phyloP scores from a whole-genome alignment of 2,113 vertebrate genomes.

The Cariama cristata region DNA sequence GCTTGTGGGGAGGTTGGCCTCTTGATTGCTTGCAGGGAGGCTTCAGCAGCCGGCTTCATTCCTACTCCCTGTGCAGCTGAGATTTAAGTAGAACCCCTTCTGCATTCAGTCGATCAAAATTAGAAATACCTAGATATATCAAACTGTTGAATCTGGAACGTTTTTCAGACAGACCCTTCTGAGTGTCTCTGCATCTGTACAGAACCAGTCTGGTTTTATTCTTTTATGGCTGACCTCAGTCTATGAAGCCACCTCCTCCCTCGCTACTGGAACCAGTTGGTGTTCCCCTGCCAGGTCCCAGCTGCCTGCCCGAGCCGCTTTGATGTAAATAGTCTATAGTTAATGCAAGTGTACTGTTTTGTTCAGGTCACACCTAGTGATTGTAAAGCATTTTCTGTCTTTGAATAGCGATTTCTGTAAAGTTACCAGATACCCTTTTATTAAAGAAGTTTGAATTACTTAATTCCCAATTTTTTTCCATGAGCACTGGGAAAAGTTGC shows the following conservation, averaged over 20 bases:
- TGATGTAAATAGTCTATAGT: background rate
- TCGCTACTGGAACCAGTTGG: background rate
- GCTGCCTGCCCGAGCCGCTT: background rate
- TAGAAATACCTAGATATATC: background rate
- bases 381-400: background rate
- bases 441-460: background rate
- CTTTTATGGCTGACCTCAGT: background rate
- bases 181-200: background rate
- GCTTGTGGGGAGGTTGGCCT: background rate
- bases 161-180: background rate
- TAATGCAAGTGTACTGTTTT: background rate
- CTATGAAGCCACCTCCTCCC: background rate
- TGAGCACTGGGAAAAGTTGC: background rate
- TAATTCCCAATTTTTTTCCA: background rate
- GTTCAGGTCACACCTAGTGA: background rate
- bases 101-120: background rate
- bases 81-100: background rate
- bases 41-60: background rate
- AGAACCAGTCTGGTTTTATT: background rate
- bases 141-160: rapidly evolving
- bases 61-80: background rate
- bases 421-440: background rate
- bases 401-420: background rate
- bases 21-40: background rate
- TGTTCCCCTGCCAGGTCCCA: background rate